Base-by-base conservation (phyloP, 2,888 invertebrate species). In the Malacosoma neustria region DNA sequence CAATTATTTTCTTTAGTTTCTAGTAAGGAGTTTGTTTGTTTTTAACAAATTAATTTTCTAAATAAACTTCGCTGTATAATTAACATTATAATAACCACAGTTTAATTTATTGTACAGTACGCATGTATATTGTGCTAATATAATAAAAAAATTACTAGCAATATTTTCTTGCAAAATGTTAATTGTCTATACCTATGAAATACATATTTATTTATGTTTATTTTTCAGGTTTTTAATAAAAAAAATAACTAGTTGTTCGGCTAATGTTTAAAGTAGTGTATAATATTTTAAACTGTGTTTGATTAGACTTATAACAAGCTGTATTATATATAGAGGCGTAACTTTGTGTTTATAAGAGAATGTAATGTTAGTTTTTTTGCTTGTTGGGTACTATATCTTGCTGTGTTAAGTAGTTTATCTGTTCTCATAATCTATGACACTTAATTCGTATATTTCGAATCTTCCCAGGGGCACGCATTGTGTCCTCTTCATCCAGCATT, bases 31-130 rank as follows among this genome's bases (percentile, higher is more conserved):
- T 29, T 33, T 35, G 38, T 31, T 34, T 43, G 38, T 45, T 37
- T 48, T 45, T 52, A 54, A 54, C 49, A 38, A 32, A 42, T 39
- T 46, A 43, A 54, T 22, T 32, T 12, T 33, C 29, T 9, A 39
- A 35, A 33, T 14, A 7, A n/a, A 7, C 22, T 22, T 2, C 2
- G 22, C 22, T 22, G 9, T 22, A 7, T 7, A 9, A 22, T 22
- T 22, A 22, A 22, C 22, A 22, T 22, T 22, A 22, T 22, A 22
- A 7, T 22, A 6, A 9, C 22, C 3, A 22, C 22, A 22, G 22
- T 4, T 5, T 22, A 7, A n/a, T 3, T 7, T 22, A 22, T 22
- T 22, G 9, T 22, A 22, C 22, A 22, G 22, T 22, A 22, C 5
- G 3, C 4, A n/a, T n/a, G n/a, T n/a, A n/a, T n/a, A n/a, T n/a